These are phyloP conservation scores for Octodon degus DNA, from an alignment of 2,113 vertebrate genomes.

Conservation along the genomic window DNA sequence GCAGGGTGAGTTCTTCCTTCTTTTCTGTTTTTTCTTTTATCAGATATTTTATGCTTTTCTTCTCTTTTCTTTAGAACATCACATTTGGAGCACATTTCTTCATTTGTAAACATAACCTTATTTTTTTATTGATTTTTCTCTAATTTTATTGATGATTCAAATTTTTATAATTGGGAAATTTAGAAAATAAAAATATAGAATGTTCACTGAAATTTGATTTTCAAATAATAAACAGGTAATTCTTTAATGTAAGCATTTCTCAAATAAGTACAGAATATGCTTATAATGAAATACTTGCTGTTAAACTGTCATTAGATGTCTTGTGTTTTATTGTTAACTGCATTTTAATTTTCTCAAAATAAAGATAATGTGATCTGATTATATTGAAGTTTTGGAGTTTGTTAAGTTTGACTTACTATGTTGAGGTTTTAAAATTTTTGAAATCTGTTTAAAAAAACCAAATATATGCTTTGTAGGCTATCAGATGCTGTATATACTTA, in stretches of 20 bases:
- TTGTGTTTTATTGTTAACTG: neutral
- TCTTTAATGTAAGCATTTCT: neutral
- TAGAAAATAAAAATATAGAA: neutral
- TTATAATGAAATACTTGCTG: conserved; percentile 16
- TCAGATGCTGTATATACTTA: neutral
- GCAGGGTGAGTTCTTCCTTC: neutral
- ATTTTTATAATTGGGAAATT: neutral
- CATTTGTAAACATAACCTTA: neutral
- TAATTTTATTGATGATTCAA: neutral
- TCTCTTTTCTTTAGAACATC: neutral
- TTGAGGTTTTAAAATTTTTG: neutral
- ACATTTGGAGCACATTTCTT: neutral
- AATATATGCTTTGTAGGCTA: neutral
- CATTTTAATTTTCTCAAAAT: neutral
- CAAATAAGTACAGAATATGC: neutral
- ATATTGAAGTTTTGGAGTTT: neutral
- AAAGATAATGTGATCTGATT: neutral
- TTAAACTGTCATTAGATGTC: neutral
- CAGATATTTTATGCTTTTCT: neutral
- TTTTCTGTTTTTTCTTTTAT: neutral
- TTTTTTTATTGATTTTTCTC: conserved; percentile 17
- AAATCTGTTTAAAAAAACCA: neutral
- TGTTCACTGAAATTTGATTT: conserved; percentile 1
- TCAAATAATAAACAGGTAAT: neutral
- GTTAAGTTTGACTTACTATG: neutral